Base-by-base conservation (phyloP, 1,140 invertebrate species). In the Theocolax elegans region DNA sequence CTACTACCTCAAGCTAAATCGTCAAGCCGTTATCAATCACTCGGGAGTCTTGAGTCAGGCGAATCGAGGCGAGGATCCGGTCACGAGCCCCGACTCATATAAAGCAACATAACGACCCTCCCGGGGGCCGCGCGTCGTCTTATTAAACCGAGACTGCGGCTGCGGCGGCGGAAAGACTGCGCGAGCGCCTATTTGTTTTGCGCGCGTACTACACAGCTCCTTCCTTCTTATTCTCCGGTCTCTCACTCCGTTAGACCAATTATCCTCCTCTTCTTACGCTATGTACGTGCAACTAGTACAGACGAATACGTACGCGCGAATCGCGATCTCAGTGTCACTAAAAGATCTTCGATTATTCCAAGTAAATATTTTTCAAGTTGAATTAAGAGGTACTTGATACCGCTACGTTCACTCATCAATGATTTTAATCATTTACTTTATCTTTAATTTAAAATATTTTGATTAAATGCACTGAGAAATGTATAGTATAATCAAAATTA, bases 11-110 rank as follows among this genome's bases (percentile, higher is more conserved):
- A 35, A 35, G 10, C 31, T 4, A 17, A 63, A 29, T 23, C 29
- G 46, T 63, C 29, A 29, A 69, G 25, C 13, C 58, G 38, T 31
- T 69, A 62, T 69, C 67, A 54, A 35, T 54, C 48, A 54, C 35
- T 69, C 21, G 25, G 48, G 10, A 29, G 31, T 59, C 2, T 17
- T 46, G 9, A 9, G 3, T 1, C 51, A 21, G 38, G 23, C n/a
- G 23, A 54, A 10, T 23, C 35, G 35, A 49, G 44, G 1, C 54
- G 40, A 60, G 49, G 40, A 62, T 69, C 59, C 59, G 59, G 48
- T 69, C 67, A 63, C 67, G 67, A 63, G 66, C 15, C 21, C 9
- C 23, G 21, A 38, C 15, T 44, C 51, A 19, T 60, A 60, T 53
- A 40, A 42, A 44, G 4, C 51, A 4, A 10, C 44, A 31, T 51